Base-by-base conservation (phyloP, 2,113 vertebrate species). In the Alethe castanea region DNA sequence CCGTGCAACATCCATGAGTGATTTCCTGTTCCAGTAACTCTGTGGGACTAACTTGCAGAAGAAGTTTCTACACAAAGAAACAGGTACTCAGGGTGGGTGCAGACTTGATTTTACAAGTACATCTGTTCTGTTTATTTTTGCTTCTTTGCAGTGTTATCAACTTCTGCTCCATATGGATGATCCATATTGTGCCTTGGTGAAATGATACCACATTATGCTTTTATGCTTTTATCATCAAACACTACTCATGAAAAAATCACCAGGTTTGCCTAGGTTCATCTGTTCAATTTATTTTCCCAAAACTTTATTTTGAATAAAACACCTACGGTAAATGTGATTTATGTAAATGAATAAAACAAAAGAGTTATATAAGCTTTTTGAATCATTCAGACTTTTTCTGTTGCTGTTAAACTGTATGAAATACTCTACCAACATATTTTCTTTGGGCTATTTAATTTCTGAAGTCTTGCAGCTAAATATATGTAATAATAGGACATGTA, bases 71-170 rank as follows among this genome's bases (percentile, higher is more conserved):
- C 94, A 88, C 96, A 95, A 92, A 95, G 79, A 97, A 96, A 90
- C 97, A 98, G 98, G 98, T 98, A 98, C 95, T 96, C 60, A 50
- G 96, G 97, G 97, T 96, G 97, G 97, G 93, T 94, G 96, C 97
- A 97, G 98, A 97, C 97, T 97, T 95, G 97, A 95, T 98, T 98
- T 98, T 97, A 92, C 97, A 97, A 97, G 98, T 98, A 96, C 98
- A 98, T 98, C 98, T 98, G 98, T 96, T 98, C 97, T 98, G 97
- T 98, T 98, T 98, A 98, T 98, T 98, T 98, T 97, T 98, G 97
- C 97, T 97, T 97, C 97, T 97, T 96, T 96, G 96, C 97, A 96
- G 96, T 89, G 97, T 98, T 97, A 98, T 97, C 98, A 95, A 97
- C 98, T 98, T 97, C 97, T 98, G 98, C 96, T 98, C 98, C 98